Conservation (phyloP, 2,113 vertebrate species). For the Phrynosoma platyrhinos region DNA sequence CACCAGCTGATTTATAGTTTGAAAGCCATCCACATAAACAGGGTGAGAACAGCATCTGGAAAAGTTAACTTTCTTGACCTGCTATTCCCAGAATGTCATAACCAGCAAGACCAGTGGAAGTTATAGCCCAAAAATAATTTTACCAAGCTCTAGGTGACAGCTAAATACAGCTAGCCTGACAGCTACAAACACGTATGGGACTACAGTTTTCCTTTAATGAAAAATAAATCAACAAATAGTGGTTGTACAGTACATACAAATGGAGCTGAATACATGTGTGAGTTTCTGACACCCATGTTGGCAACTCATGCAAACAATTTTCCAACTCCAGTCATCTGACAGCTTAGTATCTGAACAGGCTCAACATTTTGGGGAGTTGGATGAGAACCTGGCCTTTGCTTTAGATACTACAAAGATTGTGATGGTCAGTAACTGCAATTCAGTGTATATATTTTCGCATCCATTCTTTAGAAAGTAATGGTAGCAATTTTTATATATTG, state of each 20-base stretch:
- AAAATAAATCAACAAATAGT: neutral
- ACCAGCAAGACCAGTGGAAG: too few relatives aligned
- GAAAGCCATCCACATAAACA: too few relatives aligned
- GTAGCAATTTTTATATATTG: neutral
- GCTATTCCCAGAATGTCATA: too few relatives aligned
- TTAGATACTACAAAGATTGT: neutral
- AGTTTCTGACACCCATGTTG: neutral
- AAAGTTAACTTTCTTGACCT: too few relatives aligned
- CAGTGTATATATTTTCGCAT: neutral
- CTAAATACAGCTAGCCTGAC: too few relatives aligned
- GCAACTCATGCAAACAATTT: neutral
- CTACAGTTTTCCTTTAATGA: neutral
- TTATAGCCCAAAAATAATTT: too few relatives aligned
- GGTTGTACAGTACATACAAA: neutral
- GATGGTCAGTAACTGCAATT: neutral
- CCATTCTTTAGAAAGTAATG: neutral
- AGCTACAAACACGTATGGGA: conserved; percentile 4
- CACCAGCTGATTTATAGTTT: too few relatives aligned
- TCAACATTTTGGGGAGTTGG: neutral
- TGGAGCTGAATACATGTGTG: neutral
- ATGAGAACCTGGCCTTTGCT: neutral
- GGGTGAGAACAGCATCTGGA: too few relatives aligned
- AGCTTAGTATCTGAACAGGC: neutral
- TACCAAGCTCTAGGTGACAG: too few relatives aligned
- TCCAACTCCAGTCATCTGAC: neutral